Conservation (phyloP, 2,113 vertebrate genomes). For the Xiphorhynchus elegans region DNA sequence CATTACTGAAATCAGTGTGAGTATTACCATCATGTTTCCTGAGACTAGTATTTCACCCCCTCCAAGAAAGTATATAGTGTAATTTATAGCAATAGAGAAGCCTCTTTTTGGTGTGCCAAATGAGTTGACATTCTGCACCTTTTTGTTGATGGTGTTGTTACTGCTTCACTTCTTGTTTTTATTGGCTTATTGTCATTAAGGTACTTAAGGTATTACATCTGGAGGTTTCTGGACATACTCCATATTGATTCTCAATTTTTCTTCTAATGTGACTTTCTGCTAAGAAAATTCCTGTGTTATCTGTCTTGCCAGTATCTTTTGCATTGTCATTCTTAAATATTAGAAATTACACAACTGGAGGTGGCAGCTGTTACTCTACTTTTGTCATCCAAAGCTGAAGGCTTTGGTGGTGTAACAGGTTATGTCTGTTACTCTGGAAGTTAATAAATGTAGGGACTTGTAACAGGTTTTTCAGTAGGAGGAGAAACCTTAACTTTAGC, state of each 20-base stretch:
- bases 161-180: background rate
- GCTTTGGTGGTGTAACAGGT: slow-evolving; percentile 20
- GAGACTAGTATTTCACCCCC: background rate
- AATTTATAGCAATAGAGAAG: background rate
- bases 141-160: background rate
- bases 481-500: background rate
- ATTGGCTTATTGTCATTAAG: background rate
- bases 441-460: background rate
- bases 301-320: background rate
- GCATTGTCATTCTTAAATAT: background rate
- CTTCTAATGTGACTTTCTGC: background rate
- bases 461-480: background rate
- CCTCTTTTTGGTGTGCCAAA: background rate
- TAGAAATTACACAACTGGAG: background rate
- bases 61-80: background rate
- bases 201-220: background rate
- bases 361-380: background rate
- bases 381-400: slow-evolving; percentile 23
- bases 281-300: background rate
- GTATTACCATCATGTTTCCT: background rate
- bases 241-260: background rate
- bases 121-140: background rate
- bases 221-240: background rate
- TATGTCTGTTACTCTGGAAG: slow-evolving; percentile 21
- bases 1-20: background rate